These are phyloP conservation scores for Cuculus canorus DNA, from an alignment of 2,797 vertebrate species.

Conservation along the genomic window DNA sequence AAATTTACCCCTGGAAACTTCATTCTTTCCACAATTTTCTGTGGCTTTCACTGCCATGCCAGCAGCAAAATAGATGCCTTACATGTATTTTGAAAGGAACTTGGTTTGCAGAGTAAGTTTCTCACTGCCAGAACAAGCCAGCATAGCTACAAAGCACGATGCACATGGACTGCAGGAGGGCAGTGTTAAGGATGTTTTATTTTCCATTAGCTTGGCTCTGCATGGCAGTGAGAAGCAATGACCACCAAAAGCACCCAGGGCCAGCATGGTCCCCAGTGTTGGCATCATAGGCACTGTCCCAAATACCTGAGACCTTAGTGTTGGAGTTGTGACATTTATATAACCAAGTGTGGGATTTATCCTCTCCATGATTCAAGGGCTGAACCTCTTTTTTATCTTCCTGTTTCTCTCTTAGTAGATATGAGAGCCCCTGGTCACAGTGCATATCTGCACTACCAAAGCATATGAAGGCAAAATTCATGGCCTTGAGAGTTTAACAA, in stretches of 20 bases:
- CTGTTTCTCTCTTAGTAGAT: not conserved
- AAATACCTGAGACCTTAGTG: not conserved
- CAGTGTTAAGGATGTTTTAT: accelerated
- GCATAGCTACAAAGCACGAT: not conserved
- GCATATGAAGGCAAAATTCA: not conserved
- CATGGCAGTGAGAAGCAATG: not conserved
- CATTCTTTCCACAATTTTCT: slow-evolving; percentile 57
- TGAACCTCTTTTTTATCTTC: not conserved
- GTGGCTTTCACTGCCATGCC: slow-evolving; percentile 14
- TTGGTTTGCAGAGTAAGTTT: not conserved
- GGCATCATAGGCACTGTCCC: not conserved
- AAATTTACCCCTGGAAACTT: slow-evolving; percentile 49
- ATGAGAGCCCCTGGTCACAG: not conserved
- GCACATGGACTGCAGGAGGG: not conserved
- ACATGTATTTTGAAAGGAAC: not conserved
- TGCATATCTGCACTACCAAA: not conserved
- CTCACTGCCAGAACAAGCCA: not conserved
- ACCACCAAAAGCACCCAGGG: not conserved
- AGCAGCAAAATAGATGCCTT: slow-evolving; percentile 30
- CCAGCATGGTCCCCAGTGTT: accelerated
- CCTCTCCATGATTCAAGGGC: not conserved
- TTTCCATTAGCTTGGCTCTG: not conserved
- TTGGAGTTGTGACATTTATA: not conserved
- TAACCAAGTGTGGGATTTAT: not conserved
- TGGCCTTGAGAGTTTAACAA: not conserved